Conservation (phyloP, 2,797 vertebrate genomes). For the Amblyopsis hoosieri region DNA sequence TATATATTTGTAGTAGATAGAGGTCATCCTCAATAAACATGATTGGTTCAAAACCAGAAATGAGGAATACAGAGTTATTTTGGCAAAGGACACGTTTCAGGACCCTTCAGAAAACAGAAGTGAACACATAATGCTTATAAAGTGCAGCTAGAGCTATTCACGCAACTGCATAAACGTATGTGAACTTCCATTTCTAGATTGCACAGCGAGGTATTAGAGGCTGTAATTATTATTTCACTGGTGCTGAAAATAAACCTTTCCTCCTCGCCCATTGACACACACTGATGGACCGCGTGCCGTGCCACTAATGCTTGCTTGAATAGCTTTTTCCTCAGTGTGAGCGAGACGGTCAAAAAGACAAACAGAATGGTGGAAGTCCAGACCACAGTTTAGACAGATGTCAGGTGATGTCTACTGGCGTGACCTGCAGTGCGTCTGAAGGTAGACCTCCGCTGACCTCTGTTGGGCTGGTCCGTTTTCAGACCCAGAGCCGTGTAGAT, state of each 20-base stretch:
- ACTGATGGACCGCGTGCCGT: not conserved
- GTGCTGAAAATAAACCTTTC: conserved; percentile 37
- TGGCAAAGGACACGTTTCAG: too few relatives aligned
- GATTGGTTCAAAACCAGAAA: too few relatives aligned
- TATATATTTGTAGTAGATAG: conserved; percentile 6
- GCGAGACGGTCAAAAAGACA: not conserved
- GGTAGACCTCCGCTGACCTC: conserved; percentile 8
- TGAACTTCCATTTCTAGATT: conserved; percentile 24
- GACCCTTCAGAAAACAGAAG: too few relatives aligned
- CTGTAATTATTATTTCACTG: conserved; percentile 53
- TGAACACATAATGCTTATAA: conserved; percentile 26
- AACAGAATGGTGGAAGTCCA: conserved; percentile 34
- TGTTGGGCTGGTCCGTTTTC: conserved; percentile 20
- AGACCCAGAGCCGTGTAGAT: too few relatives aligned
- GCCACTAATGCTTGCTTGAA: not conserved
- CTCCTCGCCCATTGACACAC: conserved; percentile 12
- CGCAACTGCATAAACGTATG: conserved; percentile 20
- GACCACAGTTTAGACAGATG: conserved; percentile 12
- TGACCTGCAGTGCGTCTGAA: conserved; percentile 28
- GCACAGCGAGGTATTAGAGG: conserved; percentile 16
- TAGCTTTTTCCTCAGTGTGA: conserved; percentile 6
- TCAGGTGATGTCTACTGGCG: conserved; percentile 13
- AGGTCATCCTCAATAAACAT: conserved; percentile 23
- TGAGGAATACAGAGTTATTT: too few relatives aligned
- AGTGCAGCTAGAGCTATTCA: conserved; percentile 26